Evolutionary conservation across 1,140 invertebrate genomes (phyloP).

Genomic region (Pseudomyrmex pallidus): DNA sequence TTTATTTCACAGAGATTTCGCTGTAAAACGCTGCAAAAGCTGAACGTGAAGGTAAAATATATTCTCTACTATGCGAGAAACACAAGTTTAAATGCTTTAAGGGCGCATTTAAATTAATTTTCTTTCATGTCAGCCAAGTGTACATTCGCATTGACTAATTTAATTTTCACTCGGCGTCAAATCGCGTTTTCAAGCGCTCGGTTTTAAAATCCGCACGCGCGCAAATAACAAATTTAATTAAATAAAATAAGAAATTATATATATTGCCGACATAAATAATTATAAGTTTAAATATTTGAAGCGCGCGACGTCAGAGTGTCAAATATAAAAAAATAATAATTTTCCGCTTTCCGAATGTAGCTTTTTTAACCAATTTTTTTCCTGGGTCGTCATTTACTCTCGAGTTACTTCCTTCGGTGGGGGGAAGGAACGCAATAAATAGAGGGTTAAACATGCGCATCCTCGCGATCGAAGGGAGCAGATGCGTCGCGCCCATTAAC

Average conservation of each 20-base stretch:
- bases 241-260: constrained; percentile 39
- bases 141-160: constrained; percentile 58
- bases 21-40: constrained; percentile 10
- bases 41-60: constrained; percentile 30
- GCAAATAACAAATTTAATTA: constrained; percentile 54
- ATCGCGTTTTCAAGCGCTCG: constrained; percentile 39
- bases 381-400: background rate
- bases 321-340: background rate
- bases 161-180: constrained; percentile 50
- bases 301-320: background rate
- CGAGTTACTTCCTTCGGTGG: background rate
- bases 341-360: background rate
- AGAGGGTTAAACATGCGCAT: constrained; percentile 16
- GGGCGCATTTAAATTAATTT: constrained; percentile 59
- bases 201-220: constrained; percentile 30
- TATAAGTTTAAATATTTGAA: constrained; percentile 33
- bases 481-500: constrained; percentile 77
- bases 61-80: constrained; percentile 31
- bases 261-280: constrained; percentile 56
- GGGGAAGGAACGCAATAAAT: background rate
- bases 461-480: constrained; percentile 48
- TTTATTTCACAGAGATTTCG: constrained; percentile 44
- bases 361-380: constrained; percentile 31
- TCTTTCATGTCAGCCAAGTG: constrained; percentile 55
- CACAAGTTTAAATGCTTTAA: constrained; percentile 52